Evolutionary conservation across 2,113 vertebrate genomes (phyloP), one percentile per base, ranked within the genome.

Genomic region (Pipra filicauda): DNA sequence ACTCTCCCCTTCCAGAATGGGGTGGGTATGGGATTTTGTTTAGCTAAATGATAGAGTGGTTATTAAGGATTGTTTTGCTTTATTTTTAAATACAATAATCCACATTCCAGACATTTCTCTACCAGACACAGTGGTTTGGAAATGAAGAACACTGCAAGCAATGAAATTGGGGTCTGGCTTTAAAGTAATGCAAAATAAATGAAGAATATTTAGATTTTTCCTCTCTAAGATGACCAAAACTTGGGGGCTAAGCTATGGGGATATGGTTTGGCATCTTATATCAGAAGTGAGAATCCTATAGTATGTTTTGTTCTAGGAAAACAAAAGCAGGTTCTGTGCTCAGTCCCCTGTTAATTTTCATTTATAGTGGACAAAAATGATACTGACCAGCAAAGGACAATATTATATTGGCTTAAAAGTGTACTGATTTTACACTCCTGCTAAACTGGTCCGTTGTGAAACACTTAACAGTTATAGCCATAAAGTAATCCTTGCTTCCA

Each of bases 91-190:
- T 74, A 93, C 69, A 94, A 61, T 91, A 77, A 31, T 64, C 65
- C 41, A 89, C 86, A 95, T 95, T 96, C 92, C 85, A 78, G 69
- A 67, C 49, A 91, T 94, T 93, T 92, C 83, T 92, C 76, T 75
- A 71, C 30, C 37, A 88, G 61, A 84, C 71, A 73, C 9, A 74
- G 83, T 1, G 7, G 55, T 81, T 94, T 92, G n/a, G 91, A 93
- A 81, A 41, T 49, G 26, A 88, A 76, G n/a, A 92, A 64, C 19
- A 49, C 16, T 49, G 37, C 26, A 44, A 92, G 35, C 0, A 0
- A 78, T 84, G 52, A 96, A 81, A 84, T 91, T 86, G 6, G 1
- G 37, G 31, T 87, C 73, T 94, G 52, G 16, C 27, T 85, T 24
- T 79, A 84, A 65, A 61, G 6, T 49, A 61, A 11, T 71, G 58